These are phyloP conservation scores for Electrophaes corylata DNA, from an alignment of 2,888 invertebrate species.

Conservation along the genomic window DNA sequence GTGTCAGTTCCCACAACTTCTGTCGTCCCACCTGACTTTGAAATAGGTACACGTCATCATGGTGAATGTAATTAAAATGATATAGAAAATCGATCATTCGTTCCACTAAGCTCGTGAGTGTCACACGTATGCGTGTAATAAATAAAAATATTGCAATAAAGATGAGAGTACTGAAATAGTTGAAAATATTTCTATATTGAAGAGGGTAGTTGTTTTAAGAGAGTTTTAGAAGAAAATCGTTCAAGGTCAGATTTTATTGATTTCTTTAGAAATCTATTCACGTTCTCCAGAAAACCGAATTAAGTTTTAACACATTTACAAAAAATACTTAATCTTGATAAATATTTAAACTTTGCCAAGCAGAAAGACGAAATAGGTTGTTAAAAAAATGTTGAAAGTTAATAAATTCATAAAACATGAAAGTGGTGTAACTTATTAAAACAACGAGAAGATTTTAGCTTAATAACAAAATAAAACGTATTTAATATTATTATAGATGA, in stretches of 20 bases:
- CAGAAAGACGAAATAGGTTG: too few species aligned
- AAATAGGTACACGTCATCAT: conserved; percentile 70
- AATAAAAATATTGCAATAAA: conserved; percentile 1
- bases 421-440: neutral
- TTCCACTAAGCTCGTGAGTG: conserved; percentile 8
- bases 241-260: conserved; percentile 14
- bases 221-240: conserved; percentile 1
- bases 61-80: conserved; percentile 59
- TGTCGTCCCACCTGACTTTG: conserved; percentile 59
- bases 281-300: too few species aligned
- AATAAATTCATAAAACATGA: too few species aligned
- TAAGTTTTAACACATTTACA: too few species aligned
- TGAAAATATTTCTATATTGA: neutral
- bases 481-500: conserved; percentile 64
- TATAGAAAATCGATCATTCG: conserved; percentile 66
- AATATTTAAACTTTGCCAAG: too few species aligned
- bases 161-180: conserved; percentile 8
- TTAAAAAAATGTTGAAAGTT: too few species aligned
- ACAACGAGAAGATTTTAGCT: neutral
- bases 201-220: conserved; percentile 1
- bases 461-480: neutral
- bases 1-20: conserved; percentile 54
- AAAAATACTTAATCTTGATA: too few species aligned
- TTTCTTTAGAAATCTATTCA: neutral
- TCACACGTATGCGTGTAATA: conserved; percentile 21